phyloP scores from a whole-genome alignment of 2,888 invertebrate species.

The Phyllotreta cruciferae region DNA sequence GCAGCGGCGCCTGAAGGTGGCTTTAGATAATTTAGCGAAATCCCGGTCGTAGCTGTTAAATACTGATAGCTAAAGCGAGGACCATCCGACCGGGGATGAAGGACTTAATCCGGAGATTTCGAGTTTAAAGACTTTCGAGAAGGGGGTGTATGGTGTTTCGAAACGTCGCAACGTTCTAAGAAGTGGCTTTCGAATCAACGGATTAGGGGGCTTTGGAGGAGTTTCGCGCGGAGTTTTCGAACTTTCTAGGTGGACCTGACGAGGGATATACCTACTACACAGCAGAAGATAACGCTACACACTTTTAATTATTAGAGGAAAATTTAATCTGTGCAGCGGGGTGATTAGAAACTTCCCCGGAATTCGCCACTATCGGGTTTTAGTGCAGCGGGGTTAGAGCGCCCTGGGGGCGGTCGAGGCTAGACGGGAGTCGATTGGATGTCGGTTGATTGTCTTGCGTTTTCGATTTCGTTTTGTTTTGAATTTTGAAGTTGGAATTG shows the following conservation, averaged over 20 bases:
- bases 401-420: slow-evolving; percentile 14
- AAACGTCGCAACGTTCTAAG: slow-evolving; percentile 38
- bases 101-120: slow-evolving; percentile 44
- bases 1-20: slow-evolving; percentile 3
- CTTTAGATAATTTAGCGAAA: slow-evolving; percentile 39
- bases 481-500: slow-evolving; percentile 16
- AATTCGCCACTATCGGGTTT: slow-evolving; percentile 32
- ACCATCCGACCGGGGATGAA: slow-evolving; percentile 53
- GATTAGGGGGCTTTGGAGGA: slow-evolving; percentile 33
- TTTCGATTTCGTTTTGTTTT: slow-evolving; percentile 24
- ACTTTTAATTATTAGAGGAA: too few species aligned
- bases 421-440: slow-evolving; percentile 19
- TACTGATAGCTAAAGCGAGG: slow-evolving; percentile 53
- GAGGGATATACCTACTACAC: too few species aligned
- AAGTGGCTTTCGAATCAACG: slow-evolving; percentile 40
- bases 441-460: slow-evolving; percentile 5
- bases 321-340: too few species aligned
- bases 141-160: slow-evolving; percentile 33
- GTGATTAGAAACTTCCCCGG: slow-evolving; percentile 29
- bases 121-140: slow-evolving; percentile 40
- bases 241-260: slow-evolving; percentile 29
- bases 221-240: slow-evolving; percentile 27
- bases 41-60: slow-evolving; percentile 51
- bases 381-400: neutral
- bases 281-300: too few species aligned